Base-by-base conservation (phyloP, 2,888 invertebrate species). In the Agrotis puta region DNA sequence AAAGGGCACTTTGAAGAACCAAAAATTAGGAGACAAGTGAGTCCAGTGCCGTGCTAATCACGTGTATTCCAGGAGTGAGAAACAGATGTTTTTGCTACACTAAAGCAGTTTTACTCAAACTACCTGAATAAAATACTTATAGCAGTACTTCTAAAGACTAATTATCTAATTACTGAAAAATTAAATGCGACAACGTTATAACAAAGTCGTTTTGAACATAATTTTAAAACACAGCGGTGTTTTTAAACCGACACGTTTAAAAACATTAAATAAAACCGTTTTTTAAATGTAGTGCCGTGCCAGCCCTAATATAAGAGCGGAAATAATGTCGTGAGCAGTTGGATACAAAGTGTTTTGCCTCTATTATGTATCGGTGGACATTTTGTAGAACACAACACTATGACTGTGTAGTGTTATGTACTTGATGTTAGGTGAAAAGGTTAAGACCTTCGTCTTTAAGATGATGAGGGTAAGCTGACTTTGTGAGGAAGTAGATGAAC, bases 361-460 rank as follows among this genome's bases (percentile, higher is more conserved):
- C 71, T 78, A 74, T 79, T 81, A 78, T 79, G 66, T 82, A 78
- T 79, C 18, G 68, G 76, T 54, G 62, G 70, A 74, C 66, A 80
- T 67, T 50, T 56, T 79, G 18, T 24, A 33, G 13, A 33, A 61
- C 20, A 16, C n/a, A 13, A 65, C 3, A 9, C 57, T 51, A 56
- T 48, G n/a, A n/a, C n/a, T n/a, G 47, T 53, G 18, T 33, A 22
- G 48, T 76, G 9, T 16, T 61, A n/a, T 64, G 51, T 66, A 39
- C 20, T 51, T 47, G 20, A 27, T 39, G 20, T 47, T n/a, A 4
- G n/a, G 39, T 48, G 43, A 14, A 57, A 33, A 66, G 57, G 57
- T 51, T n/a, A 33, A 13, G 5, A 48, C 11, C 4, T 16, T 1
- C 13, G n/a, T 16, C 3, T 54, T 16, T n/a, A 1, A 18, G 20